Conservation (phyloP, 2,888 invertebrate species). For the Uropetala carovei region DNA sequence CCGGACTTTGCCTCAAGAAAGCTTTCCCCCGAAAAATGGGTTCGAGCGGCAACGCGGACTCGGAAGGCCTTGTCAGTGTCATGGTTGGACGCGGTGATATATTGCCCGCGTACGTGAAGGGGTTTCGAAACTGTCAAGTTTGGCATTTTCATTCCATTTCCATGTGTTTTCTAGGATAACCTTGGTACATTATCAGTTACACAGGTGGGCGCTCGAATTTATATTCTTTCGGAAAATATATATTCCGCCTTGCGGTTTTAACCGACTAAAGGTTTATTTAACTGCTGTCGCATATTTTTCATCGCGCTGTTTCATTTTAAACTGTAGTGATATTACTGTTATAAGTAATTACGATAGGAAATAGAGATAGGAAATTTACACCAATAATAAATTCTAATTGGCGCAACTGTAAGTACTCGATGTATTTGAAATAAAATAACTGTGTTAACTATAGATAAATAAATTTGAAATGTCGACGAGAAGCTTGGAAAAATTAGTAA, state of each 20-base stretch:
- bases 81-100: constrained; percentile 36
- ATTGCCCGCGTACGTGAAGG: constrained; percentile 44
- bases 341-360: no score
- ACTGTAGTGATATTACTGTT: no score
- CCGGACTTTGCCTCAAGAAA: constrained; percentile 56
- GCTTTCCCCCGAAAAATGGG: constrained; percentile 25
- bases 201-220: neutral
- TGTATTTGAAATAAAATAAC: no score
- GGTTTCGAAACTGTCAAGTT: constrained; percentile 58
- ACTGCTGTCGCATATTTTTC: no score
- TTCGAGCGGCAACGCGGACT: constrained; percentile 31
- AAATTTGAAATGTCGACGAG: no score
- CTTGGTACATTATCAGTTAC: neutral
- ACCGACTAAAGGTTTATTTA: no score
- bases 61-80: constrained; percentile 51
- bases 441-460: no score
- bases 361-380: no score
- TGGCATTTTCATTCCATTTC: constrained; percentile 61
- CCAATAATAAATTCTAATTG: no score
- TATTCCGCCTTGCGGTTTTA: neutral
- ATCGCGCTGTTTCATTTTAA: no score
- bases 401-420: no score
- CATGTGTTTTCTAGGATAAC: constrained; percentile 32
- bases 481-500: no score
- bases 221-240: neutral